These are phyloP conservation scores for Phoebastria nigripes DNA, from an alignment of 2,797 vertebrate species.

Conservation along the genomic window DNA sequence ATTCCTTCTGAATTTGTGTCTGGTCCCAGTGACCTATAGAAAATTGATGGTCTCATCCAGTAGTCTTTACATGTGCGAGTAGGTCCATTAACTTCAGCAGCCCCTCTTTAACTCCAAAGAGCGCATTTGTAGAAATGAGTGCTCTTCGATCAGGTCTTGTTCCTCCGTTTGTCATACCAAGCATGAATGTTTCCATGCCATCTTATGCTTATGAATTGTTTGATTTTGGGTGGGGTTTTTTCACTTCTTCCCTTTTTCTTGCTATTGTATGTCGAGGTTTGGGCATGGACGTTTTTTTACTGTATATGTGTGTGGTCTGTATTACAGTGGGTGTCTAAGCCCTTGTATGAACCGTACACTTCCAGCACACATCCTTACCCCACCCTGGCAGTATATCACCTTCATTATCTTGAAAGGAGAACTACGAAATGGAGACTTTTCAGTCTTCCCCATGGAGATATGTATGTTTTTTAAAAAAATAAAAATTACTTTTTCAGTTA, in stretches of 20 bases:
- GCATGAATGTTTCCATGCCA: background rate
- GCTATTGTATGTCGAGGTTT: background rate
- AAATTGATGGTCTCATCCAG: slow-evolving; percentile 46
- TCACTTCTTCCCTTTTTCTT: background rate
- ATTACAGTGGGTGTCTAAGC: background rate
- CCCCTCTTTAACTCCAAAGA: slow-evolving; percentile 18
- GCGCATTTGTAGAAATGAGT: background rate
- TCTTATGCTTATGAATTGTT: background rate
- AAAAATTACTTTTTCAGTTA: background rate
- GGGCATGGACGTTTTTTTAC: background rate
- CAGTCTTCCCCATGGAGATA: background rate
- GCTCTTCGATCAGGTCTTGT: background rate
- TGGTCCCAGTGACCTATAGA: slow-evolving; percentile 37
- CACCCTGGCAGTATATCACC: background rate
- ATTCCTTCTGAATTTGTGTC: slow-evolving; percentile 40
- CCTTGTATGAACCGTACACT: background rate
- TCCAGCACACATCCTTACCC: background rate
- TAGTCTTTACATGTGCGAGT: background rate
- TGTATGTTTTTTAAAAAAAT: background rate
- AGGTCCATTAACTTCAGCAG: slow-evolving; percentile 35
- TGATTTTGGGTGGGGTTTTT: background rate
- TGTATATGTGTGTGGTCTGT: background rate
- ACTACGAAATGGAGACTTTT: background rate
- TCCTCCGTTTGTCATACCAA: background rate
- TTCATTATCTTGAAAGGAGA: background rate